Conservation (phyloP, 2,888 invertebrate genomes). For the Philhelius pedissequus region DNA sequence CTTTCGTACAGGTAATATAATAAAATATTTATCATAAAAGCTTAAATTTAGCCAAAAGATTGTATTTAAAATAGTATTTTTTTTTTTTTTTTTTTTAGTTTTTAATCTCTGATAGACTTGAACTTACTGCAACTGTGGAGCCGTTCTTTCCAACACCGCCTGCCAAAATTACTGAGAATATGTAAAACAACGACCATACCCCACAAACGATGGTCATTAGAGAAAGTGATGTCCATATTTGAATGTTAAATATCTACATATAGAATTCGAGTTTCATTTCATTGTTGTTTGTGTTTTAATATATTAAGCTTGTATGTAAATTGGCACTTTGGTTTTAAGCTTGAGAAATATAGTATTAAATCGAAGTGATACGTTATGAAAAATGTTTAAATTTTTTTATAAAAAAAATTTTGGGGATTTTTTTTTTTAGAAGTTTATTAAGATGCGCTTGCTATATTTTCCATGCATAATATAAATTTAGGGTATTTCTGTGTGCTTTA, state of each 20-base stretch:
- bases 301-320: slow-evolving; percentile 3
- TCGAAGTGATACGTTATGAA: slow-evolving; percentile 2
- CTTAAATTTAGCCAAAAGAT: slow-evolving; percentile 73
- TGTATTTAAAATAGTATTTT: slow-evolving; percentile 50
- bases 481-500: too few species aligned
- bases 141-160: slow-evolving; percentile 99
- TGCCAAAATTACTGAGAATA: slow-evolving; percentile 89
- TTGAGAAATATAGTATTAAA: not conserved
- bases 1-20: slow-evolving; percentile 23
- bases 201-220: slow-evolving; percentile 87
- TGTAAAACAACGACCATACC: slow-evolving; percentile 85
- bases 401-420: not conserved
- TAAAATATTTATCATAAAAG: slow-evolving; percentile 36
- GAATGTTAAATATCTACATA: slow-evolving; percentile 82
- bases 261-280: slow-evolving; percentile 48
- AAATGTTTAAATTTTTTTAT: not conserved
- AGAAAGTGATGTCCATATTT: slow-evolving; percentile 88
- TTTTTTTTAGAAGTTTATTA: not conserved
- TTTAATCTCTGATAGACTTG: slow-evolving; percentile 33
- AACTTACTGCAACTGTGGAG: slow-evolving; percentile 98
- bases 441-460: not conserved
- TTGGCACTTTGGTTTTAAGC: not conserved
- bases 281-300: slow-evolving; percentile 10
- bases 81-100: slow-evolving; percentile 22
- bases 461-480: slow-evolving; percentile 20